phyloP scores from a whole-genome alignment of 1,140 invertebrate species.

The Rhynchophorus ferrugineus region DNA sequence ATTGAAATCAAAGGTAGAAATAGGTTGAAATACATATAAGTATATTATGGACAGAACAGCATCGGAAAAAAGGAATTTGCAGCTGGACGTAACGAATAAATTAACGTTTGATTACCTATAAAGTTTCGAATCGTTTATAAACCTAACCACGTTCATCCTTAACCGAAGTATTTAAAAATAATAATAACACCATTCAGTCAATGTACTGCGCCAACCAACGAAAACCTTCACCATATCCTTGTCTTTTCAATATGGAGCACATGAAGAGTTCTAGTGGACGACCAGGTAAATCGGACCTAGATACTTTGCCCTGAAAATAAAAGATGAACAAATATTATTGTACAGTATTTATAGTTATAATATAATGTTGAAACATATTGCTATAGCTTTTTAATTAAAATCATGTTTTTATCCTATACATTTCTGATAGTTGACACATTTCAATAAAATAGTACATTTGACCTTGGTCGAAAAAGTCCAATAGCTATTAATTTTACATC shows the following conservation, averaged over 20 bases:
- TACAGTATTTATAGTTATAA: neutral
- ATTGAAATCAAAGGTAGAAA: neutral
- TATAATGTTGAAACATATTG: too few relatives aligned
- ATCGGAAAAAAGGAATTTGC: neutral
- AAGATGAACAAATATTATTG: conserved; percentile 7
- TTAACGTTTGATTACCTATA: conserved; percentile 3
- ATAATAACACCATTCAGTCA: conserved; percentile 54
- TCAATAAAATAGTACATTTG: too few relatives aligned
- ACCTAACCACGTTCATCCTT: conserved; percentile 8
- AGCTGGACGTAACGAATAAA: neutral
- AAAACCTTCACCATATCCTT: conserved; percentile 99
- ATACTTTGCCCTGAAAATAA: conserved; percentile 75
- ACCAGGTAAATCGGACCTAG: conserved; percentile 78
- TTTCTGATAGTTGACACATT: too few relatives aligned
- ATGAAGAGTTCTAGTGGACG: conserved; percentile 98
- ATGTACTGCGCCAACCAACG: conserved; percentile 99
- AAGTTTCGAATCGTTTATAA: neutral
- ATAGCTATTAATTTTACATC: too few relatives aligned
- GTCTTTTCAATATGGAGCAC: conserved; percentile 97
- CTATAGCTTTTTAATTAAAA: too few relatives aligned
- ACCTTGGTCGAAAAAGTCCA: too few relatives aligned
- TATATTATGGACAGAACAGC: neutral
- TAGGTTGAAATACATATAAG: neutral
- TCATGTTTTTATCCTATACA: too few relatives aligned
- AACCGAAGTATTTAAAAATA: conserved; percentile 13